Evolutionary conservation across 2,113 vertebrate genomes (phyloP).

Genomic region (Elachura formosa): DNA sequence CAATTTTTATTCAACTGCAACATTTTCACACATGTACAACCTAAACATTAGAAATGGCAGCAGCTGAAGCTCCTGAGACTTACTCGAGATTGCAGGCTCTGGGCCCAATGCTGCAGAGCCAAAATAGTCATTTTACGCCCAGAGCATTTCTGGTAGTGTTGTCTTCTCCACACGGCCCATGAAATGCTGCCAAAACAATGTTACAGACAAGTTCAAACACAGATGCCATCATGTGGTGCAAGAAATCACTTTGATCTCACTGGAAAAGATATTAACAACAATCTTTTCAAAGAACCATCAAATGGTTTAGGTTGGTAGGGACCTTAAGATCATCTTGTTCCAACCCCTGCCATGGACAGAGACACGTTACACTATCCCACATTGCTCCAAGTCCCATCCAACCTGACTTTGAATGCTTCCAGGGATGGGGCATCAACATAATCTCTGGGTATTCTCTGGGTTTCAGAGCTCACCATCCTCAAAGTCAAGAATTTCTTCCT

Average conservation of each 20-base stretch:
- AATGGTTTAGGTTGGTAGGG: neutral
- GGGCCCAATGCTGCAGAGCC: slow-evolving; percentile 71
- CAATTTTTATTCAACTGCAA: neutral
- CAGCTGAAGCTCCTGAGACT: neutral
- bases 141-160: slow-evolving; percentile 2
- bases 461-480: neutral
- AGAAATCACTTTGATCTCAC: neutral
- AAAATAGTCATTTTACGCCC: slow-evolving; percentile 49
- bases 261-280: neutral
- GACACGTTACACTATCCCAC: neutral
- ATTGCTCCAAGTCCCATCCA: neutral
- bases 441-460: neutral
- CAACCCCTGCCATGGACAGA: neutral
- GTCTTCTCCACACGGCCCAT: slow-evolving; percentile 78
- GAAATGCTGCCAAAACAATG: slow-evolving; percentile 65
- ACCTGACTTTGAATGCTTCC: neutral
- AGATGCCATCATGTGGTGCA: neutral
- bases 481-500: neutral
- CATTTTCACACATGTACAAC: neutral
- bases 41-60: neutral
- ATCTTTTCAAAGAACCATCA: neutral
- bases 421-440: neutral
- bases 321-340: neutral
- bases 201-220: neutral
- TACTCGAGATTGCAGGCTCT: slow-evolving; percentile 76